Conservation (phyloP, 2,797 vertebrate species). For the Cirrhinus mrigala region DNA sequence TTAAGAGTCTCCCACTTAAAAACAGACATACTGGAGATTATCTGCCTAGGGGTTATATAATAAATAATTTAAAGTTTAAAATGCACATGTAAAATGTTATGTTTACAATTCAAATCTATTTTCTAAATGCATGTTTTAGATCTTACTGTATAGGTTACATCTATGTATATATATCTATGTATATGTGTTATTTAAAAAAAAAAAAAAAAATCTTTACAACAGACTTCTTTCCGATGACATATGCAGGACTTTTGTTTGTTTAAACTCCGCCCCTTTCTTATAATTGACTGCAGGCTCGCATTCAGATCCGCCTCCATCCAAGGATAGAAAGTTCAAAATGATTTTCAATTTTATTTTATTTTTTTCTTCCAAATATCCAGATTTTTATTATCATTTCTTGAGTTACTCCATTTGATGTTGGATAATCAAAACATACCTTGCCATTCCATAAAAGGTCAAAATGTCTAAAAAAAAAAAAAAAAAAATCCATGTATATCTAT, state of each 20-base stretch:
- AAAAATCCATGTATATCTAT: too few relatives aligned
- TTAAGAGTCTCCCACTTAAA: slow-evolving; percentile 39
- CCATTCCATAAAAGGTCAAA: not conserved
- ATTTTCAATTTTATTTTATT: too few relatives aligned
- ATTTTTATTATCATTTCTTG: not conserved
- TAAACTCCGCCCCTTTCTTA: not conserved
- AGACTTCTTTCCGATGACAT: not conserved
- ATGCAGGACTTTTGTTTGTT: not conserved
- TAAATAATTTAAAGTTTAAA: not conserved
- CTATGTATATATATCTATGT: too few relatives aligned
- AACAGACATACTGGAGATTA: slow-evolving; percentile 5
- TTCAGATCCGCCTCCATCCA: not conserved
- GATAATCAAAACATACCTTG: not conserved
- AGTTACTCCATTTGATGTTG: not conserved
- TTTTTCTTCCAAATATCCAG: too few relatives aligned
- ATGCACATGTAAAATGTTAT: not conserved
- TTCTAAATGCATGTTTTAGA: not conserved
- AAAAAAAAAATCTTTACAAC: not conserved
- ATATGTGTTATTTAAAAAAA: too few relatives aligned
- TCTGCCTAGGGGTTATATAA: not conserved
- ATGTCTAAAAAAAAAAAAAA: not conserved
- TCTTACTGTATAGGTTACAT: too few relatives aligned
- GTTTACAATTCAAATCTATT: not conserved
- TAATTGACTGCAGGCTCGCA: not conserved
- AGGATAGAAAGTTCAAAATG: not conserved